Base-by-base conservation (phyloP, 1,140 invertebrate species). In the Glossosoma conforme region DNA sequence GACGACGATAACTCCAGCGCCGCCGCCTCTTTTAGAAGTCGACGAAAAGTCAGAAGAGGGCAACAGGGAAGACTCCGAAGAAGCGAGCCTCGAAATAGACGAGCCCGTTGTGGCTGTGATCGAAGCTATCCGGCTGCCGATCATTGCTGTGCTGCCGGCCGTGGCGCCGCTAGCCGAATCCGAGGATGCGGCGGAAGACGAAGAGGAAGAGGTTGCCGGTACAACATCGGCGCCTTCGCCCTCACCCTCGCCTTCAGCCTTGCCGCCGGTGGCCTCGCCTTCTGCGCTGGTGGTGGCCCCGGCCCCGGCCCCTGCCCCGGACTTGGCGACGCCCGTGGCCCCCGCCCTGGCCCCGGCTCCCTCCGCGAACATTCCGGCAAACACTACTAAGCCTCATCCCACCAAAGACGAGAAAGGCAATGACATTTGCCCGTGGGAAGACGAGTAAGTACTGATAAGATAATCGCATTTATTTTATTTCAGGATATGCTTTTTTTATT, bases 351-450 rank as follows among this genome's bases (percentile, higher is more conserved):
- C 63, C 61, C 61, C 65, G 50, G 65, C 65, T 61, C 64, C 65
- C 54, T 61, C 61, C 47, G 66, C 65, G 51, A 65, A 68, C 60
- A n/a, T n/a, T n/a, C 60, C 66, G 45, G n/a, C n/a, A n/a, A n/a
- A n/a, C n/a, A n/a, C n/a, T n/a, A n/a, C n/a, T n/a, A n/a, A n/a
- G n/a, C n/a, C 64, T 65, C n/a, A n/a, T n/a, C 66, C 65, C 65
- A 63, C 68, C 67, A 67, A 75, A 67, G 66, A 67, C 62, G 69
- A 72, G 50, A 86, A 84, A 74, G 77, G 76, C 69, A 86, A 82
- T 68, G 84, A 89, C 68, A 82, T 89, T 64, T 91, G 88, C 76
- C 88, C 88, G 41, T 90, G 87, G 87, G 88, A 90, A 78, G 87
- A 91, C 68, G 86, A 89, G 88, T 91, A 75, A 87, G 87, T 87